Evolutionary conservation across 2,888 invertebrate species (phyloP), one percentile per base, ranked within the genome.

Genomic region (Dione vanillae): DNA sequence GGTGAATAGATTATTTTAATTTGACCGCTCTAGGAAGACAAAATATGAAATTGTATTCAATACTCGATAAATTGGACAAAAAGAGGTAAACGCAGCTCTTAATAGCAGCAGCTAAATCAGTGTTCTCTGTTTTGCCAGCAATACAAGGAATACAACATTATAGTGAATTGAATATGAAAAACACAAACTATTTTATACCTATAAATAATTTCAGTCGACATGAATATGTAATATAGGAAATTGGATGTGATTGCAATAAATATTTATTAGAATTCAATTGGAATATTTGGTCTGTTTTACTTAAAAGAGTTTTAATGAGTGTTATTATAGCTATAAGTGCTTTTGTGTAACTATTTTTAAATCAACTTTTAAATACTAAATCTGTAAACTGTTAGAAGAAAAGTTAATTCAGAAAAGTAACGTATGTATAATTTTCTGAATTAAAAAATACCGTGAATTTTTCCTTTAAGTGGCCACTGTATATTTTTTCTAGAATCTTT

Each of bases 401-500:
- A n/a, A n/a, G n/a, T n/a, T n/a, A n/a, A n/a, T n/a, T n/a, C n/a
- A n/a, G n/a, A 45, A 45, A 61, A 61, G n/a, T 37, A n/a, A 43
- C 61, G 27, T 16, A 54, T 19, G 14, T 54, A 54, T 59, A 59
- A 12, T 10, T 43, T 45, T 43, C n/a, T 41, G 16, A 49, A 12
- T 37, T 35, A 27, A 49, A 62, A 47, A 41, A 59, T 61, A 74
- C 85, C 85, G 91, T 92, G 91, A 91, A 90, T 91, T 92, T 91
- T 91, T 92, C 87, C 88, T 84, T 75, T 83, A 83, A 81, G 83
- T 82, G 91, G 92, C 91, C 91, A 91, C 85, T 49, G 9, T 64
- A 37, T 65, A 52, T 70, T 35, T 66, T 37, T 68, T 45, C 52
- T 68, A 68, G 20, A 52, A 19, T 35, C 43, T 62, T 62, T 14